A percentile compares a stretch with the other conserved stretches of the same genome.
phyloP scores from a whole-genome alignment of 2,113 vertebrate genomes.

The Gallinago media region DNA sequence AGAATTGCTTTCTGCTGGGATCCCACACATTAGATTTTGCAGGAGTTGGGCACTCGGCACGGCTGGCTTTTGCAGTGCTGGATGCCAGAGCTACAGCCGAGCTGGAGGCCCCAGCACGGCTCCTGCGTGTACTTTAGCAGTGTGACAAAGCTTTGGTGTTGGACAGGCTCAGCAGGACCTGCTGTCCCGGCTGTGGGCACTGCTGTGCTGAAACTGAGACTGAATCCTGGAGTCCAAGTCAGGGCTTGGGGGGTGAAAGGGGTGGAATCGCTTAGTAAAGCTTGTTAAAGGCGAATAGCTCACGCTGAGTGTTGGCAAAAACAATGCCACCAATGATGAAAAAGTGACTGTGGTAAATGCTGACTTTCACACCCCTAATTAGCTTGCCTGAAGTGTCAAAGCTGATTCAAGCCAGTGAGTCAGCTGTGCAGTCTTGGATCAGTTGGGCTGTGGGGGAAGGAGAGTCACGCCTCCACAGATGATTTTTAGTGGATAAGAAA shows the following conservation, averaged over 20 bases:
- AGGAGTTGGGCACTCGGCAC: not conserved
- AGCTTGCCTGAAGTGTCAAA: not conserved
- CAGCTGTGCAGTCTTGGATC: not conserved
- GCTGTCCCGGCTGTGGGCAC: not conserved
- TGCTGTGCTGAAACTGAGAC: not conserved
- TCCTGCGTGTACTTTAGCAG: not conserved
- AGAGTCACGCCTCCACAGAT: not conserved
- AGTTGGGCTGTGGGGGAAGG: not conserved
- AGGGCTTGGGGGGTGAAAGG: too few relatives aligned
- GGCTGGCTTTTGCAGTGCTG: not conserved
- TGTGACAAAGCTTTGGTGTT: not conserved
- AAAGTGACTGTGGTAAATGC: not conserved
- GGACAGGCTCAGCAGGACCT: not conserved
- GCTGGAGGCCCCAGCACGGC: not conserved
- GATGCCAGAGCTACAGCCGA: not conserved
- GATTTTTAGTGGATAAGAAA: not conserved
- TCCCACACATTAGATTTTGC: not conserved
- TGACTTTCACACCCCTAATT: not conserved
- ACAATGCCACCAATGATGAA: not conserved
- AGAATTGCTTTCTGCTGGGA: not conserved
- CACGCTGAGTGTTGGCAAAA: not conserved
- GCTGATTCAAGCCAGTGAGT: not conserved
- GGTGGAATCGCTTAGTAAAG: not conserved
- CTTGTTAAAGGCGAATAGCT: not conserved
- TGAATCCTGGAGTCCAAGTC: rapidly evolving